phyloP scores from a whole-genome alignment of 2,113 vertebrate species.

The Cichladusa arquata region DNA sequence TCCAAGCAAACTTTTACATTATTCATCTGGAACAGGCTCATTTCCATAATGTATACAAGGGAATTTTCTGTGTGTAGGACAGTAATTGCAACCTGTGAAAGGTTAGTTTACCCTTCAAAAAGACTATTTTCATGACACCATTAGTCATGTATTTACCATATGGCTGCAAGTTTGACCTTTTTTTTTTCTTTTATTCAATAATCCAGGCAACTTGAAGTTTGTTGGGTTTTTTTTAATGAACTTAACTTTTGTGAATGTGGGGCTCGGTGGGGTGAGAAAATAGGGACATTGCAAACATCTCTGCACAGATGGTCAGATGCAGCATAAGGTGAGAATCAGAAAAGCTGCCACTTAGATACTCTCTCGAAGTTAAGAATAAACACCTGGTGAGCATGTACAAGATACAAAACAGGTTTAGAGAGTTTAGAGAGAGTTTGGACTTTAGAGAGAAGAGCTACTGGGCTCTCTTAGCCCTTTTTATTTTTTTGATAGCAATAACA shows the following conservation, averaged over 20 bases:
- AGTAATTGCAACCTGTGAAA: neutral
- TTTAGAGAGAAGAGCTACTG: constrained; percentile 15
- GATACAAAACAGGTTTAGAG: neutral
- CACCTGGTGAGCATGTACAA: constrained; percentile 18
- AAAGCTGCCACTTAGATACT: neutral
- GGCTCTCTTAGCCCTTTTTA: neutral
- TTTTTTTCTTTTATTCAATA: neutral
- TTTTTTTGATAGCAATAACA: neutral
- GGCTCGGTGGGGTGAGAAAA: neutral
- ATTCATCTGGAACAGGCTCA: neutral
- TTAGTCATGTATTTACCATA: neutral
- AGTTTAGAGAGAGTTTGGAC: neutral
- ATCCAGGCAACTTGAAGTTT: neutral
- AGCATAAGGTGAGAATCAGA: constrained; percentile 20
- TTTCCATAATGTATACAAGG: neutral
- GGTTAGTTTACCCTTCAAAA: neutral
- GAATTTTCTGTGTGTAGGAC: neutral
- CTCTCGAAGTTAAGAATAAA: constrained; percentile 36
- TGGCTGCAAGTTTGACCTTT: neutral
- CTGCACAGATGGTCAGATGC: constrained; percentile 28
- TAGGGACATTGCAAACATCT: neutral
- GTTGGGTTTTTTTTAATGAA: neutral
- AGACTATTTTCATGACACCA: neutral
- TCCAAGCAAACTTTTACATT: neutral
- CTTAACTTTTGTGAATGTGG: neutral